Percentiles rank a stretch among this genome's conserved stretches.
phyloP scores from a whole-genome alignment of 2,113 vertebrate species.

The Dasypus novemcinctus region DNA sequence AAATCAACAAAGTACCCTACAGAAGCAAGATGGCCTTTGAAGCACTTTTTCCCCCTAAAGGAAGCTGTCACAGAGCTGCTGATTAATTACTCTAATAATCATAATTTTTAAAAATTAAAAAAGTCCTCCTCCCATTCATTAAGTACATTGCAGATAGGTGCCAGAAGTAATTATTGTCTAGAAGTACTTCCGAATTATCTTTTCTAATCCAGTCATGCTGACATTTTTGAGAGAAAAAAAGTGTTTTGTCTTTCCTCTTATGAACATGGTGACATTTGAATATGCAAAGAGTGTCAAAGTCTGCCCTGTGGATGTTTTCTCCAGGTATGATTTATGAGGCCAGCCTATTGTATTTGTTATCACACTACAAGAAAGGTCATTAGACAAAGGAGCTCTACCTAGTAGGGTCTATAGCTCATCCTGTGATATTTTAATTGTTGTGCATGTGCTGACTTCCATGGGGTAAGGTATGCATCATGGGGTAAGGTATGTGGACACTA shows the following conservation, averaged over 20 bases:
- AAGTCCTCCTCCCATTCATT: conserved; percentile 89
- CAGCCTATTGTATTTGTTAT: conserved; percentile 84
- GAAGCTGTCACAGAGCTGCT: conserved; percentile 88
- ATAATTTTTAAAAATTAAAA: conserved; percentile 89
- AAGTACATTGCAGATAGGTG: conserved; percentile 87
- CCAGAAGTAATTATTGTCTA: conserved; percentile 91
- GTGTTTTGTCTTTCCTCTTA: conserved; percentile 83
- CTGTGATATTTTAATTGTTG: conserved; percentile 83
- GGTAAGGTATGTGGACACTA: neutral
- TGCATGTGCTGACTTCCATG: conserved; percentile 27
- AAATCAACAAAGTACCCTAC: conserved; percentile 88
- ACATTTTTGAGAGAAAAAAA: conserved; percentile 88
- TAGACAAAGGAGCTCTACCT: conserved; percentile 83
- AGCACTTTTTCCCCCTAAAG: conserved; percentile 79
- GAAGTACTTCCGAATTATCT: conserved; percentile 90
- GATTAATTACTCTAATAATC: conserved; percentile 95
- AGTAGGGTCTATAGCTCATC: conserved; percentile 76
- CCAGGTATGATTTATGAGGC: conserved; percentile 87
- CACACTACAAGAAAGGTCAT: conserved; percentile 82
- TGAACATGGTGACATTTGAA: conserved; percentile 89
- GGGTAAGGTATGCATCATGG: neutral
- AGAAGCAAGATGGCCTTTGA: conserved; percentile 87
- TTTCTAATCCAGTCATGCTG: conserved; percentile 86
- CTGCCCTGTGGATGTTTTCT: conserved; percentile 79
- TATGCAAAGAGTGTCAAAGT: conserved; percentile 84